phyloP scores from a whole-genome alignment of 1,140 invertebrate genomes.

The Oryctes rhinoceros region DNA sequence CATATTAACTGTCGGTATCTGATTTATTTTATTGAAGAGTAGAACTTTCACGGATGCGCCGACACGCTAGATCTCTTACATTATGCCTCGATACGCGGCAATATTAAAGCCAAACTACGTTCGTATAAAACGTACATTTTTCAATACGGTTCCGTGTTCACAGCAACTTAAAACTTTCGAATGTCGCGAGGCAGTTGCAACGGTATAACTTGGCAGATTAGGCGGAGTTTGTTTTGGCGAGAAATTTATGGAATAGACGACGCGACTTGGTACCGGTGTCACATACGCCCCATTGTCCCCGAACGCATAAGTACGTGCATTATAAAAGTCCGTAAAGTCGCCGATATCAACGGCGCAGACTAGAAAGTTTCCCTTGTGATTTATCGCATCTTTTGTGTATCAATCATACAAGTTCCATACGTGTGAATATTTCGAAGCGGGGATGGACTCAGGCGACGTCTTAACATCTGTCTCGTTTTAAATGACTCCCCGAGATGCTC shows the following conservation, averaged over 20 bases:
- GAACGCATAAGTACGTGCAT: not conserved
- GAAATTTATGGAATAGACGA: not conserved
- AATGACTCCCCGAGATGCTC: not conserved
- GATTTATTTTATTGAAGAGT: no score
- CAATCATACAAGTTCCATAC: conserved; percentile 4
- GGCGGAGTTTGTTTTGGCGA: not conserved
- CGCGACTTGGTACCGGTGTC: not conserved
- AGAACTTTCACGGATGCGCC: no score
- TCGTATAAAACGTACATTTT: not conserved
- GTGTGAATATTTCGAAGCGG: not conserved
- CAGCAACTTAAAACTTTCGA: not conserved
- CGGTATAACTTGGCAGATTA: conserved; percentile 4
- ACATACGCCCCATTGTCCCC: not conserved
- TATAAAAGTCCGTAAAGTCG: conserved; percentile 1
- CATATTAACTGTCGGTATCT: no score
- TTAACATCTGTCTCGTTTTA: not conserved
- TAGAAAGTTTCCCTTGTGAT: not conserved
- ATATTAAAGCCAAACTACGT: not conserved
- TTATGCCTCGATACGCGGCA: not conserved
- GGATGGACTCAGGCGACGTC: not conserved
- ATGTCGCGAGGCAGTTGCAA: not conserved
- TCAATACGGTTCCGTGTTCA: not conserved
- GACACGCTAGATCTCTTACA: not conserved
- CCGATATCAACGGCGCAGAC: not conserved
- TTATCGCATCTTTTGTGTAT: not conserved